These are phyloP conservation scores for Nettapus auritus DNA, from an alignment of 2,113 vertebrate genomes.

Conservation along the genomic window DNA sequence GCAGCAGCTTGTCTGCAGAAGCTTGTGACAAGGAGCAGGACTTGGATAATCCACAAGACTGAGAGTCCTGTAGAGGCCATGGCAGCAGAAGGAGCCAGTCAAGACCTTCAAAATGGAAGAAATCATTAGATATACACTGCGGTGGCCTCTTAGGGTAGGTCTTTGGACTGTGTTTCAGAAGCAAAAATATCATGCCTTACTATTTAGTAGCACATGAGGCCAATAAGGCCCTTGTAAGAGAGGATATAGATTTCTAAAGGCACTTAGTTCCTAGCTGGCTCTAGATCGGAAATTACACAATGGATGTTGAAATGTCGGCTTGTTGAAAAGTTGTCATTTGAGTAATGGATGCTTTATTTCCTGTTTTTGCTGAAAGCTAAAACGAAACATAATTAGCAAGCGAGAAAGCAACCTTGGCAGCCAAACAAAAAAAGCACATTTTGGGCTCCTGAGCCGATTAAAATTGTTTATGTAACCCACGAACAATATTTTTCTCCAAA, in stretches of 20 bases:
- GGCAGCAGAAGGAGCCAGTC: not conserved
- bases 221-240: not conserved
- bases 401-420: conserved; percentile 79
- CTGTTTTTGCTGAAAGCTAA: conserved; percentile 84
- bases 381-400: conserved; percentile 81
- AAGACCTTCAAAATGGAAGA: not conserved
- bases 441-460: conserved; percentile 77
- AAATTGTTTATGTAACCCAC: conserved; percentile 79
- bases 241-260: conserved; percentile 50
- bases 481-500: conserved; percentile 78
- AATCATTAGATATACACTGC: not conserved
- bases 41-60: not conserved
- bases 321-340: conserved; percentile 82
- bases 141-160: not conserved
- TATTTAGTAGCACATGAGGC: not conserved
- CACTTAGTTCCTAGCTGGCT: conserved; percentile 73
- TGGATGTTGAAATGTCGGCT: conserved; percentile 83
- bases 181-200: not conserved
- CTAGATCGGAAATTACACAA: conserved; percentile 82
- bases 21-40: not conserved
- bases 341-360: conserved; percentile 85
- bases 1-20: not conserved
- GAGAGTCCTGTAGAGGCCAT: not conserved
- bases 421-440: conserved; percentile 82
- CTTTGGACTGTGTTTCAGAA: not conserved